phyloP scores from a whole-genome alignment of 2,113 vertebrate genomes.

The Scomber colias region DNA sequence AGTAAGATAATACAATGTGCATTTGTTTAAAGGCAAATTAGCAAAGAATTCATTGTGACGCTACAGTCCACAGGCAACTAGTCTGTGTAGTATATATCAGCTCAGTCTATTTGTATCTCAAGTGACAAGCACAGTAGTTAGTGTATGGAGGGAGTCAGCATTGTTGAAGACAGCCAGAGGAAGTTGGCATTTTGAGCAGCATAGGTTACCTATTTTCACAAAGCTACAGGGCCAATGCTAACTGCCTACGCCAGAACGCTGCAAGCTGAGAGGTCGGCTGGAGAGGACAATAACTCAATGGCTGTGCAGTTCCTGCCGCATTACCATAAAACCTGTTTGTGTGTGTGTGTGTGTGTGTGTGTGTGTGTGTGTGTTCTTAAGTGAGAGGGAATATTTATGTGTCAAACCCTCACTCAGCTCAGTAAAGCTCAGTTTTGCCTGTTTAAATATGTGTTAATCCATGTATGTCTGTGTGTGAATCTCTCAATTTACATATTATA shows the following conservation, averaged over 20 bases:
- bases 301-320: conserved; percentile 48
- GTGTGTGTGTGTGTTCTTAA: conserved; percentile 4
- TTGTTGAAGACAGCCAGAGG: conserved; percentile 60
- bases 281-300: conserved; percentile 67
- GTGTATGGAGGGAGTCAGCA: conserved; percentile 55
- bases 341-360: not conserved
- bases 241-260: conserved; percentile 67
- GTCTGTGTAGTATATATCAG: conserved; percentile 48
- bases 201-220: conserved; percentile 74
- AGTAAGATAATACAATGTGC: conserved; percentile 19
- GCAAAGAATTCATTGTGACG: not conserved
- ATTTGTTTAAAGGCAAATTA: conserved; percentile 30
- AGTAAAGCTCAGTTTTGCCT: conserved; percentile 10
- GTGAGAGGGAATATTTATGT: conserved; percentile 2
- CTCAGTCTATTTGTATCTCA: conserved; percentile 47
- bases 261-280: conserved; percentile 60
- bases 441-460: conserved; percentile 28
- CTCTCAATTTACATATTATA: conserved; percentile 19
- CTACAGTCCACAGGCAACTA: conserved; percentile 24
- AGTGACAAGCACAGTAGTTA: conserved; percentile 62
- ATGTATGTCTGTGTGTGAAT: conserved; percentile 15
- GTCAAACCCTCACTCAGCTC: conserved; percentile 12
- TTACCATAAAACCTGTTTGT: conserved; percentile 61
- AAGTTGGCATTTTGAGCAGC: conserved; percentile 71
- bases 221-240: conserved; percentile 60